A percentile compares a stretch with the other conserved stretches of the same genome.
Evolutionary conservation across 2,888 invertebrate species (phyloP).

Genomic region (Melanostoma mellinum): DNA sequence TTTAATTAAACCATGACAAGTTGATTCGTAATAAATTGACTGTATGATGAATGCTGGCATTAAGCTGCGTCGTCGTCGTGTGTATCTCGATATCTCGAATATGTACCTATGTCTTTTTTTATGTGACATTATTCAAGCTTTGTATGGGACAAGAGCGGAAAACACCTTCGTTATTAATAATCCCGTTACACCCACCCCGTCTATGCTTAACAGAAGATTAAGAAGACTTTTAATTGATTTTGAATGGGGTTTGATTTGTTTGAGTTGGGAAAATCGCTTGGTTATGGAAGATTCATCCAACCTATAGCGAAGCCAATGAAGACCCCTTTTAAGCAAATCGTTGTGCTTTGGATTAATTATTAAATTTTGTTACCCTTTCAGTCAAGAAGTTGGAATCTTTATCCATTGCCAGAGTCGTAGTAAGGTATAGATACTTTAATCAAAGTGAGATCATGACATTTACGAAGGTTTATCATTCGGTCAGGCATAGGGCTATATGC

Average conservation of each 20-base stretch:
- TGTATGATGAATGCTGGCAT: constrained; percentile 54
- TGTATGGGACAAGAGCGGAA: constrained; percentile 6
- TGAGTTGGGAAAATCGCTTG: constrained; percentile 24
- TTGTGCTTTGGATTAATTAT: constrained; percentile 53
- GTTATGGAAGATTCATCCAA: neutral
- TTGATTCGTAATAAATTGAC: constrained; percentile 69
- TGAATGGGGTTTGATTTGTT: constrained; percentile 61
- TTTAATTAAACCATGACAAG: constrained; percentile 70
- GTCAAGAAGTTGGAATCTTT: constrained; percentile 24
- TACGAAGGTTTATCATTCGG: constrained; percentile 53
- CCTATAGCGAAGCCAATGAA: neutral
- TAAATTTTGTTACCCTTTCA: constrained; percentile 40
- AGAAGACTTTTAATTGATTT: constrained; percentile 67
- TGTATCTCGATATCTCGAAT: constrained; percentile 10
- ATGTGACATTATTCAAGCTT: constrained; percentile 40
- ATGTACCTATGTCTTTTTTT: constrained; percentile 13
- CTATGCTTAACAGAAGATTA: neutral
- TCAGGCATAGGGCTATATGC: neutral
- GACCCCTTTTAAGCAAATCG: constrained; percentile 52
- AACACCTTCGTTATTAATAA: constrained; percentile 61
- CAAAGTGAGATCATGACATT: constrained; percentile 60
- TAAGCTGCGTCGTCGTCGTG: constrained; percentile 29
- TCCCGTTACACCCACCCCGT: constrained; percentile 1
- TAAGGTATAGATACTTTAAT: constrained; percentile 12
- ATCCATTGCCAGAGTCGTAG: neutral